Percentiles rank a stretch among this genome's conserved stretches.
phyloP scores from a whole-genome alignment of 2,888 invertebrate species.

The Hirtodrosophila trivittata region DNA sequence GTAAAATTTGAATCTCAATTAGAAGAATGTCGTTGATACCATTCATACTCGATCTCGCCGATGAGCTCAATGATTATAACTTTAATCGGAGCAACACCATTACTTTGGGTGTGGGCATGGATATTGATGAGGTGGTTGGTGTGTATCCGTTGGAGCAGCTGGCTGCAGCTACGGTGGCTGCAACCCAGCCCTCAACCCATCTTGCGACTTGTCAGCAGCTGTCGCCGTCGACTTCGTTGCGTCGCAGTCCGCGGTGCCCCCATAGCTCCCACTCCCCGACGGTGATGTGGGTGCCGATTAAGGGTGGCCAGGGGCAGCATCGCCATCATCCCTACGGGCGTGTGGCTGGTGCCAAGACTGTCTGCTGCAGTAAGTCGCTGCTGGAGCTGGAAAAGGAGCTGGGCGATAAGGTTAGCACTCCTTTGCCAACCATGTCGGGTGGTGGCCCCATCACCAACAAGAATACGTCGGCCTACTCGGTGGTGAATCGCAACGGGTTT shows the following conservation, averaged over 20 bases:
- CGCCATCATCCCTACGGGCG: conserved; percentile 69
- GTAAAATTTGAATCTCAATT: conserved; percentile 8
- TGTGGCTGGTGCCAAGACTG: conserved; percentile 72
- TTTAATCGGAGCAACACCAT: conserved; percentile 52
- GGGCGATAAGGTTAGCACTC: conserved; percentile 54
- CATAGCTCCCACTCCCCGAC: conserved; percentile 43
- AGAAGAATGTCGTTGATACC: conserved; percentile 78
- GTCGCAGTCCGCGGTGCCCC: conserved; percentile 39
- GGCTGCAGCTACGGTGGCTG: conserved; percentile 49
- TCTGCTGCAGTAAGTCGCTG: conserved; percentile 69
- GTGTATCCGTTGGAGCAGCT: conserved; percentile 79
- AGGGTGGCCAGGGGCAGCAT: conserved; percentile 55
- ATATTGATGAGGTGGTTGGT: conserved; percentile 81
- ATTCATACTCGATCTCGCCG: conserved; percentile 76
- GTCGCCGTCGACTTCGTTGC: conserved; percentile 41
- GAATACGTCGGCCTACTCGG: conserved; percentile 51
- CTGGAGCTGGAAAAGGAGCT: conserved; percentile 66
- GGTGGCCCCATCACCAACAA: conserved; percentile 2
- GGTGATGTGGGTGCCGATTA: conserved; percentile 66
- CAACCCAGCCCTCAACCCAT: conserved; percentile 42
- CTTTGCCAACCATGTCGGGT: not conserved
- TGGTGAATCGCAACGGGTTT: conserved; percentile 85
- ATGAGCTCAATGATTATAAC: conserved; percentile 70
- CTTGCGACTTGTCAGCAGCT: conserved; percentile 52
- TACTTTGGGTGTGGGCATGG: conserved; percentile 56